These are phyloP conservation scores for Scaptomyza cyrtandrae DNA, from an alignment of 2,888 invertebrate species.

Conservation along the genomic window DNA sequence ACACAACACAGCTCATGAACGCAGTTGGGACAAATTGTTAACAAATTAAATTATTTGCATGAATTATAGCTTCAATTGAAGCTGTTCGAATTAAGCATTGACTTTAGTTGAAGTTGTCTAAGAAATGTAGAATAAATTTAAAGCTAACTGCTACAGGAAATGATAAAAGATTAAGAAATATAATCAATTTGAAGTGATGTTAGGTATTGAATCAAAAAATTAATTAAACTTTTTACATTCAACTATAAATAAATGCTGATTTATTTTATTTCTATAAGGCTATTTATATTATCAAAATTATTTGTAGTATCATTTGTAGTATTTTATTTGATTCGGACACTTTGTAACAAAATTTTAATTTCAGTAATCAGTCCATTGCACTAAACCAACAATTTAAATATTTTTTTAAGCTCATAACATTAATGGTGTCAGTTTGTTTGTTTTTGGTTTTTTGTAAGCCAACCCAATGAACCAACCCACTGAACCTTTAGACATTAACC, in stretches of 20 bases:
- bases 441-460: background rate
- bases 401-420: conserved; percentile 1
- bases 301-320: too few species aligned
- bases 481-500: conserved; percentile 40
- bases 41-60: background rate
- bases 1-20: background rate
- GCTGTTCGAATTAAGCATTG: background rate
- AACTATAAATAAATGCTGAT: too few species aligned
- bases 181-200: too few species aligned
- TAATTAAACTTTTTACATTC: too few species aligned
- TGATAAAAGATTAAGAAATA: background rate
- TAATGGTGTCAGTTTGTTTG: conserved; percentile 39
- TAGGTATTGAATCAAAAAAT: too few species aligned
- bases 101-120: background rate
- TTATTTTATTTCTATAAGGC: too few species aligned
- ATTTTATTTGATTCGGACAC: too few species aligned
- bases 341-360: too few species aligned
- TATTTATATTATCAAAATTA: too few species aligned
- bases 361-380: too few species aligned
- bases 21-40: background rate
- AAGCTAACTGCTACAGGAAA: background rate
- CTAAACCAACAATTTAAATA: background rate
- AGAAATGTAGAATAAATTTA: background rate
- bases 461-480: conserved; percentile 8
- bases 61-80: background rate